Base-by-base conservation (phyloP, 2,797 vertebrate genomes). In the Cirrhinus mrigala region DNA sequence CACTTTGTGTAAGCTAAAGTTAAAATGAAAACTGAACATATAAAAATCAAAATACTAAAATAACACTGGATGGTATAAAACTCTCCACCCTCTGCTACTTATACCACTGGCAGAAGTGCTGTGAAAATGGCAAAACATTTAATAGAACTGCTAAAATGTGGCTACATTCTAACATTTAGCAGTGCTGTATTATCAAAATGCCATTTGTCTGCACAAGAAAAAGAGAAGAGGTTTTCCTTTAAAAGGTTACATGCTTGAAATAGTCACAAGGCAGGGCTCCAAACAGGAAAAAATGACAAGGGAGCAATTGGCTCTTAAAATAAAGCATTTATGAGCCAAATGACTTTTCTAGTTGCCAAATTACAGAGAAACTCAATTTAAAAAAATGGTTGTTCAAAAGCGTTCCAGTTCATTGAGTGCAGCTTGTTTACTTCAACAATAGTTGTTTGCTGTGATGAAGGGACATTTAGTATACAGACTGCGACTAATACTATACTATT, bases 301-400 rank as follows among this genome's bases (percentile, higher is more conserved):
- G 11, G 74, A 58, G 6, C 12, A 58, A 40, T 40, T 58, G 54
- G 20, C 52, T 58, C 75, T 58, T 58, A 40, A 77, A 77, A 58
- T 16, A 7, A 77, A 15, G 6, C 54, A n/a, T 58, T 58, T 56
- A 58, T 14, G 33, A 58, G 33, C 52, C 52, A 77, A 77, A 77
- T 40, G 12, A n/a, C 75, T 60, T 37, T 40, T 77, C 22, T 22
- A 46, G 76, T 62, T 64, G 58, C 40, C 58, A 64, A 79, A 79
- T 64, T 48, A 64, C 40, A 79, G 14, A 48, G 58, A 29, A 48
- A 64, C 76, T 79, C 12, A 3, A 64, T 58, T 44, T 9, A 8
- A 64, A 77, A 40, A 52, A 77, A 58, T 44, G 54, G 12, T 27
- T 79, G 58, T 29, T 79, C n/a, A 44, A 40, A 79, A 27, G 40